Evolutionary conservation across 2,797 vertebrate genomes (phyloP), one percentile per base, ranked within the genome.

Genomic region (Cirrhinus mrigala): DNA sequence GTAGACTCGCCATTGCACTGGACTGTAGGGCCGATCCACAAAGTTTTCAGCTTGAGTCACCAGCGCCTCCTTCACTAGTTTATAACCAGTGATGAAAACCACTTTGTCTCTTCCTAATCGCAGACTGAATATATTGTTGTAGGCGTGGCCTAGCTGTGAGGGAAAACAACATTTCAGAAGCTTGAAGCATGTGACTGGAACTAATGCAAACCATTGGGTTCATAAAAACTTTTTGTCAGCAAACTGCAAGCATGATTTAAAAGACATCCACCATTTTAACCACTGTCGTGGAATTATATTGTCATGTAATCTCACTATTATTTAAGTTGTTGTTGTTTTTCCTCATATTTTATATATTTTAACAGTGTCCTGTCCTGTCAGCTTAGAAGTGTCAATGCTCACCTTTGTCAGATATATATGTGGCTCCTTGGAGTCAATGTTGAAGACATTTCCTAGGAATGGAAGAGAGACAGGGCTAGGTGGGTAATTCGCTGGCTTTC

Each of bases 321-420:
- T n/a, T n/a, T n/a, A n/a, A n/a, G n/a, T n/a, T n/a, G n/a, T n/a
- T n/a, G n/a, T n/a, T n/a, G n/a, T n/a, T n/a, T n/a, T n/a, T n/a
- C n/a, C n/a, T n/a, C n/a, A n/a, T n/a, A n/a, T n/a, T n/a, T n/a
- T n/a, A n/a, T 29, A 22, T 15, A 66, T 50, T 20, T 64, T 3
- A 73, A 70, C 27, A 8, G 12, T 52, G 50, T 52, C 27, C 2
- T 5, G 29, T 83, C 27, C 69, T 73, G 9, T 40, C 15, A 40
- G 69, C 16, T 10, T n/a, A 58, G 10, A 27, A 83, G 14, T 8
- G 3, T 4, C 6, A 27, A 24, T 46, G 22, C 95, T 95, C 94
- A 97, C 96, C 96, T 97, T 96, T 71, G 95, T 96, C 48, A 97
- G 90, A 1, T 94, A 95, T 87, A 95, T 92, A 74, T 97, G 96